Evolutionary conservation across 2,797 vertebrate genomes (phyloP).

Genomic region (Smutsia temminckii): DNA sequence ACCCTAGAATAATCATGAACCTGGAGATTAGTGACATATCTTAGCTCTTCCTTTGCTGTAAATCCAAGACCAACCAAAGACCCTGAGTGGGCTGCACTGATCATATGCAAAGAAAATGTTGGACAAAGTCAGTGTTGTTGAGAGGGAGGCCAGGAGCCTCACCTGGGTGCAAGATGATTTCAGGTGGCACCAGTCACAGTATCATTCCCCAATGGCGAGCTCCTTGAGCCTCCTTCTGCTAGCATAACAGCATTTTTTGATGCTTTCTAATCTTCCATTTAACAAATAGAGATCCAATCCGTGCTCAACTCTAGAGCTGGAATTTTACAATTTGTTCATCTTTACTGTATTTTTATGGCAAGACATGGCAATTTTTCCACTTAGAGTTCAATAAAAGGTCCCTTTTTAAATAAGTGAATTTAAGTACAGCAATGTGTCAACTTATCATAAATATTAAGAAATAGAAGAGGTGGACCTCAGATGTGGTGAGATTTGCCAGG

Average conservation of each 20-base stretch:
- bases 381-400: background rate
- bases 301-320: background rate
- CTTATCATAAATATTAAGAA: background rate
- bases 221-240: background rate
- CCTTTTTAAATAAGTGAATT: background rate
- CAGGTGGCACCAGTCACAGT: background rate
- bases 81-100: rapidly evolving
- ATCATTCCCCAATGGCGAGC: no score
- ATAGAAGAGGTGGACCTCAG: background rate
- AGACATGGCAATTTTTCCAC: background rate
- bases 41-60: background rate
- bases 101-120: background rate
- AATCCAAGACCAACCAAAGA: rapidly evolving
- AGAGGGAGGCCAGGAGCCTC: background rate
- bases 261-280: background rate
- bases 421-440: background rate
- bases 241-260: background rate
- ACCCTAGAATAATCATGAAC: rapidly evolving
- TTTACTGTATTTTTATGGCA: background rate
- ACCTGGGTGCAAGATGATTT: background rate
- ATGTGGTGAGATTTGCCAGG: rapidly evolving
- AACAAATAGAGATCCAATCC: background rate
- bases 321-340: background rate
- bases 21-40: background rate
- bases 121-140: background rate